Conservation (phyloP, 2,113 vertebrate genomes). For the Ginglymostoma cirratum region DNA sequence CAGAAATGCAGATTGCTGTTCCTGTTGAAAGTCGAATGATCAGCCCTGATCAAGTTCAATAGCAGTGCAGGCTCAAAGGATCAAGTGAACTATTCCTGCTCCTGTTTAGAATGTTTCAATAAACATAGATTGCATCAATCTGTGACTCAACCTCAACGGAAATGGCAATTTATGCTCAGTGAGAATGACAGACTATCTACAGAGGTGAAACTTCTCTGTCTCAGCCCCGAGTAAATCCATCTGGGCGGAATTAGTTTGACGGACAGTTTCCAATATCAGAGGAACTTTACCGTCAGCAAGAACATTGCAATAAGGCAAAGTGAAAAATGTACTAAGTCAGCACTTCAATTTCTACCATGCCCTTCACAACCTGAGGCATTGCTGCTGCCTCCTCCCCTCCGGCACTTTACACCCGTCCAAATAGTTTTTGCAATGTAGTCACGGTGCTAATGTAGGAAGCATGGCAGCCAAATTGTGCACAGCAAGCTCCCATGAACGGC, state of each 20-base stretch:
- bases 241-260: background rate
- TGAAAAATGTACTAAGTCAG: no score
- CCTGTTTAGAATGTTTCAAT: no score
- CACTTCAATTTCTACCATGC: no score
- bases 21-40: background rate
- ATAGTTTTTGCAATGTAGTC: background rate
- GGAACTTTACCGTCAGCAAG: background rate
- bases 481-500: background rate
- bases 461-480: background rate
- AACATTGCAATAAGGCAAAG: background rate
- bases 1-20: background rate
- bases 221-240: background rate
- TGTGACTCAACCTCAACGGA: background rate
- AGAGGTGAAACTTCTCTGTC: background rate
- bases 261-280: background rate
- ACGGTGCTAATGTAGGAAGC: background rate
- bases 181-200: background rate
- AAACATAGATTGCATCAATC: background rate
- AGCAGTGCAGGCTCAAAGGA: no score
- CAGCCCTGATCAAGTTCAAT: no score
- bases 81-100: no score
- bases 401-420: background rate
- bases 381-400: no score
- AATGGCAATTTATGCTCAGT: background rate
- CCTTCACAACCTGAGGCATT: no score